These are phyloP conservation scores for Aphidius colemani DNA, from an alignment of 2,888 invertebrate species.

Conservation along the genomic window DNA sequence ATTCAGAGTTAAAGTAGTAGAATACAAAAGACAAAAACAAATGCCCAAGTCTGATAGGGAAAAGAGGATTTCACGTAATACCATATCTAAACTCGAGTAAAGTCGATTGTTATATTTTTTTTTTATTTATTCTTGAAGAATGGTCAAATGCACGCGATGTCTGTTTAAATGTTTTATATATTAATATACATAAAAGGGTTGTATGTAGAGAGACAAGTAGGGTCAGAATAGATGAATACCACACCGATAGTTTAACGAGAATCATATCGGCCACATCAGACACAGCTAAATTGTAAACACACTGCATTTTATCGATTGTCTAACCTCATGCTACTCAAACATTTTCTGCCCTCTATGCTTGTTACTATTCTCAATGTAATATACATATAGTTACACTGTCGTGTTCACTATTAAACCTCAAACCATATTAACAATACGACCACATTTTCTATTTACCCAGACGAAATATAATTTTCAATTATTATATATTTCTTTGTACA, in stretches of 20 bases:
- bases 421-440: slow-evolving; percentile 17
- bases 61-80: slow-evolving; percentile 3
- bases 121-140: background rate
- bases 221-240: slow-evolving; percentile 6
- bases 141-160: slow-evolving; percentile 23
- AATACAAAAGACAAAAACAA: slow-evolving; percentile 9
- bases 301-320: slow-evolving; percentile 34
- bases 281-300: slow-evolving; percentile 45
- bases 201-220: slow-evolving; percentile 1
- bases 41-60: background rate
- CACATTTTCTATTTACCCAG: background rate
- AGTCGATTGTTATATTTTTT: slow-evolving; percentile 2
- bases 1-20: background rate
- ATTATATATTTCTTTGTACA: too few relatives aligned
- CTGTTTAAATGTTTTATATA: slow-evolving; percentile 12
- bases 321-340: background rate
- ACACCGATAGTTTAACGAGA: slow-evolving; percentile 46
- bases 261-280: slow-evolving; percentile 48
- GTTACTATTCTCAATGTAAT: slow-evolving; percentile 2
- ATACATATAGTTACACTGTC: background rate
- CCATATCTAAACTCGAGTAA: slow-evolving; percentile 4
- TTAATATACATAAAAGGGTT: background rate
- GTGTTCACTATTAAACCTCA: slow-evolving; percentile 2
- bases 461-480: too few relatives aligned
- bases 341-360: slow-evolving; percentile 15